Evolutionary conservation across 2,888 invertebrate genomes (phyloP).

Genomic region (Schizotus pectinicornis): DNA sequence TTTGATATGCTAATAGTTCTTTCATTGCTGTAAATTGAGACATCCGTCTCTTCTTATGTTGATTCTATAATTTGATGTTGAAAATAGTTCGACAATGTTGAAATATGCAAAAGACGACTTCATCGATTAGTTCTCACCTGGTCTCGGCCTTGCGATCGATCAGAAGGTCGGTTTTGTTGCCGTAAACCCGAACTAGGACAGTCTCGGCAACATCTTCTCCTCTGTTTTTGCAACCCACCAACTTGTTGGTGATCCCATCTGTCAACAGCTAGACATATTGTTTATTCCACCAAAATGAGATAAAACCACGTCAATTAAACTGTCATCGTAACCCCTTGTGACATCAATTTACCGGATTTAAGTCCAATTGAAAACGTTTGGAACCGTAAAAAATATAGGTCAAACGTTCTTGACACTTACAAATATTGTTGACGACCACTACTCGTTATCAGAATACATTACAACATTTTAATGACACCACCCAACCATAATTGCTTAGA

Average conservation of each 20-base stretch:
- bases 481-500: too few relatives aligned
- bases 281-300: constrained; percentile 35
- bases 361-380: too few relatives aligned
- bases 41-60: too few relatives aligned
- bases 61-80: too few relatives aligned
- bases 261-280: constrained; percentile 76
- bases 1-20: too few relatives aligned
- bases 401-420: too few relatives aligned
- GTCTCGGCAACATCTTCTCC: constrained; percentile 65
- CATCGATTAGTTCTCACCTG: constrained; percentile 57
- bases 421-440: too few relatives aligned
- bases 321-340: not conserved
- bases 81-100: not conserved
- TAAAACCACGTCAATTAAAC: constrained; percentile 1
- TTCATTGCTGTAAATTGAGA: too few relatives aligned
- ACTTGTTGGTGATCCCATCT: constrained; percentile 92
- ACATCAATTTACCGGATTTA: not conserved
- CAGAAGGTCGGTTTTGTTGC: constrained; percentile 89
- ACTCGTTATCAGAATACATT: not conserved
- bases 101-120: not conserved
- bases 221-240: constrained; percentile 73
- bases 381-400: too few relatives aligned
- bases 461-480: constrained; percentile 7
- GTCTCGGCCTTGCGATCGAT: constrained; percentile 89
- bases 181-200: constrained; percentile 88